phyloP scores from a whole-genome alignment of 2,888 invertebrate species.

The Callyntrura guangdongensis region DNA sequence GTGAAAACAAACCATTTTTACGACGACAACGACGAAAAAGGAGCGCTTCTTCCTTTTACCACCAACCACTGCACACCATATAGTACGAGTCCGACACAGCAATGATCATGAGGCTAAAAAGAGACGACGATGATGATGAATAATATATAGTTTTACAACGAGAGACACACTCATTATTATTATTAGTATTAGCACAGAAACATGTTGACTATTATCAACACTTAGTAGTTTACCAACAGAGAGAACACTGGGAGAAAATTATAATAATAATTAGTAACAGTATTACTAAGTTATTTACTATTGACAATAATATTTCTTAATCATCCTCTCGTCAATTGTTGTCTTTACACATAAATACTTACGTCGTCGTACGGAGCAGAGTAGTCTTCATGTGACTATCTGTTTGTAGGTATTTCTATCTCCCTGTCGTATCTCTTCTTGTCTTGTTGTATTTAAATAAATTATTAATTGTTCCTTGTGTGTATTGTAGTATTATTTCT shows the following conservation, averaged over 20 bases:
- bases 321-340: not conserved
- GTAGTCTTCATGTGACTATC: not conserved
- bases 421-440: not conserved
- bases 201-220: constrained; percentile 41
- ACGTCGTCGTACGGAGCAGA: not conserved
- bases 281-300: not conserved
- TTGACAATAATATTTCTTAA: constrained; percentile 54
- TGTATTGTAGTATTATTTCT: not conserved
- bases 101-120: not conserved
- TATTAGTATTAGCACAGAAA: not conserved
- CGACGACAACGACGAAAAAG: constrained; percentile 19
- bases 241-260: not conserved
- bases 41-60: constrained; percentile 3
- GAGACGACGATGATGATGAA: not conserved
- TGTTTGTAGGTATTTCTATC: not conserved
- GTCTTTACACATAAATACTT: not conserved
- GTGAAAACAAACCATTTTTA: constrained; percentile 28
- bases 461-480: constrained; percentile 33
- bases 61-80: not conserved
- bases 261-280: constrained; percentile 55
- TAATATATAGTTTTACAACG: not conserved
- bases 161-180: not conserved
- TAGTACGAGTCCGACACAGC: not conserved
- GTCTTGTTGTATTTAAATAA: constrained; percentile 68
- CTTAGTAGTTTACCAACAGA: not conserved